These are phyloP conservation scores for Rana temporaria DNA, from an alignment of 2,113 vertebrate species.

Conservation along the genomic window DNA sequence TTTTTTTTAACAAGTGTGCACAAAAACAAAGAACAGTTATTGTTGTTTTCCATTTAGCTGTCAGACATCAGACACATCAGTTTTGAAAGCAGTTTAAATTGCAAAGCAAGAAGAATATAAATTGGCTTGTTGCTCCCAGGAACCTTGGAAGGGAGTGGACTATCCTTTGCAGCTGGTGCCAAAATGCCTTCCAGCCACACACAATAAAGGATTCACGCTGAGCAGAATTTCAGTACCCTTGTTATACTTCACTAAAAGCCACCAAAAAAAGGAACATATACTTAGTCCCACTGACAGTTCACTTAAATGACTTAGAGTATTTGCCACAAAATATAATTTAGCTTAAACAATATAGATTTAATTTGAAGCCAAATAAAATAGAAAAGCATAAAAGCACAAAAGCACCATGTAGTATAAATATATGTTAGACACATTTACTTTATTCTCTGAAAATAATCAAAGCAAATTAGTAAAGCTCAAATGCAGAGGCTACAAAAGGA, in stretches of 20 bases:
- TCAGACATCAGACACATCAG: constrained; percentile 45
- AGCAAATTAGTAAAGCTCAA: neutral
- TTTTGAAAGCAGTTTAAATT: constrained; percentile 53
- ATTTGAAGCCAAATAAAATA: constrained; percentile 7
- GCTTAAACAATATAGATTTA: constrained; percentile 2
- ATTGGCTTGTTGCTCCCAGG: constrained; percentile 49
- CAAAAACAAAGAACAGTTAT: constrained; percentile 17
- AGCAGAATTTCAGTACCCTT: constrained; percentile 24
- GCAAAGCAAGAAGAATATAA: constrained; percentile 54
- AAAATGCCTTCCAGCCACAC: constrained; percentile 26
- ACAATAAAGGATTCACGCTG: constrained; percentile 35
- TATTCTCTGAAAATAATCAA: neutral
- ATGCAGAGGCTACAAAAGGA: neutral
- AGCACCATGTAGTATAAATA: constrained; percentile 2
- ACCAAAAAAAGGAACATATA: constrained; percentile 12
- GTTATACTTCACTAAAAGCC: constrained; percentile 32
- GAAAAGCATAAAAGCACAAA: constrained; percentile 7
- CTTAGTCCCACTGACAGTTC: constrained; percentile 25
- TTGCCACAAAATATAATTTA: constrained; percentile 5
- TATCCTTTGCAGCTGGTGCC: constrained; percentile 11
- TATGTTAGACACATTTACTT: neutral
- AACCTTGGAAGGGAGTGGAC: constrained; percentile 37
- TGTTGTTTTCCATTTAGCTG: constrained; percentile 49
- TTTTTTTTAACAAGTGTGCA: constrained; percentile 12
- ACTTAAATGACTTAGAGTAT: constrained; percentile 16